Evolutionary conservation across 2,888 invertebrate species (phyloP).

Genomic region (Euplagia quadripunctaria): DNA sequence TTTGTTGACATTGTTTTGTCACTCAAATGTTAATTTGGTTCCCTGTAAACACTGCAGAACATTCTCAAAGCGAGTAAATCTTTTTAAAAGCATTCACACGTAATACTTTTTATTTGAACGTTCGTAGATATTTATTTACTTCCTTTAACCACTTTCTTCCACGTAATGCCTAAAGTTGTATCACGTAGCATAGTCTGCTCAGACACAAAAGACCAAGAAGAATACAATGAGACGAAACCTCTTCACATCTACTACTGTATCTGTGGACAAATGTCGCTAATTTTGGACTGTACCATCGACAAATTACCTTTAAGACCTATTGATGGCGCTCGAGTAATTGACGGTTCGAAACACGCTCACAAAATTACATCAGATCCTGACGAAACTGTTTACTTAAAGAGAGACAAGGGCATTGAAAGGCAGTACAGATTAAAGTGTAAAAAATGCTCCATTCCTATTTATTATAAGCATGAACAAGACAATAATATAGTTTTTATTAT

Average conservation of each 20-base stretch:
- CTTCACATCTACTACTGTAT: slow-evolving; percentile 98
- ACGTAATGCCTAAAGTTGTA: slow-evolving; percentile 96
- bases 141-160: background rate
- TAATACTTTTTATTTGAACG: background rate
- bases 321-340: slow-evolving; percentile 98
- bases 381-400: slow-evolving; percentile 95
- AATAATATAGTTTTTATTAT: slow-evolving; percentile 96
- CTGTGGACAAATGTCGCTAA: slow-evolving; percentile 99
- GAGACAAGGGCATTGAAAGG: slow-evolving; percentile 96
- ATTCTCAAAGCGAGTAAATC: too few species aligned
- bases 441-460: slow-evolving; percentile 94
- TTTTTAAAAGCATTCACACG: background rate
- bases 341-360: slow-evolving; percentile 97
- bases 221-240: slow-evolving; percentile 98
- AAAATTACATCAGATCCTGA: slow-evolving; percentile 97
- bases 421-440: slow-evolving; percentile 95
- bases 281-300: slow-evolving; percentile 95
- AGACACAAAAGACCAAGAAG: slow-evolving; percentile 98
- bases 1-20: too few species aligned
- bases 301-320: slow-evolving; percentile 95
- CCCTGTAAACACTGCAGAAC: too few species aligned
- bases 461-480: slow-evolving; percentile 95
- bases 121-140: background rate
- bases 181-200: slow-evolving; percentile 98
- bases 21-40: too few species aligned